These are phyloP conservation scores for Mormyrus lacerda DNA, from an alignment of 2,113 vertebrate genomes.

Conservation along the genomic window DNA sequence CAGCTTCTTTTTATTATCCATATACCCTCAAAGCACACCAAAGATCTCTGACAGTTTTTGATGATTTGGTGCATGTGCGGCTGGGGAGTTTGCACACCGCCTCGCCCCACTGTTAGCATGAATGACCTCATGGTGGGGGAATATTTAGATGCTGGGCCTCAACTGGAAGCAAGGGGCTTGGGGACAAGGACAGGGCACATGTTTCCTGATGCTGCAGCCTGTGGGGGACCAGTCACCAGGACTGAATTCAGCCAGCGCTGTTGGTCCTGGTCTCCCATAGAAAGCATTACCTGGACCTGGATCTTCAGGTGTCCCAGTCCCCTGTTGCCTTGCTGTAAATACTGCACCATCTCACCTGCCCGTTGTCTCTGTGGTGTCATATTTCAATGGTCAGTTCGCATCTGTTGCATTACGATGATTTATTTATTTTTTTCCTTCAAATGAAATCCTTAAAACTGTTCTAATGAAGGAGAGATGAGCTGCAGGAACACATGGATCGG, in stretches of 20 bases:
- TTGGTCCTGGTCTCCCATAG: not conserved
- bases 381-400: constrained; percentile 48
- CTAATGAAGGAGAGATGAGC: constrained; percentile 55
- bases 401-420: constrained; percentile 40
- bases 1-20: constrained; percentile 10
- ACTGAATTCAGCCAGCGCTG: not conserved
- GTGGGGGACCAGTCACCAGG: not conserved
- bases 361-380: constrained; percentile 51
- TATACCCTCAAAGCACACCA: constrained; percentile 46
- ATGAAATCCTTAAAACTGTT: constrained; percentile 43
- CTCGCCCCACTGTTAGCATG: constrained; percentile 21
- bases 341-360: constrained; percentile 33
- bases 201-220: not conserved
- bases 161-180: not conserved
- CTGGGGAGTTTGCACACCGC: constrained; percentile 35
- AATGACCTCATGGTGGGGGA: not conserved
- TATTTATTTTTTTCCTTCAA: constrained; percentile 40
- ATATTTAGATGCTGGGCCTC: not conserved
- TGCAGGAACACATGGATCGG: constrained; percentile 50
- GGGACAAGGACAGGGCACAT: not conserved
- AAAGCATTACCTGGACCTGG: not conserved
- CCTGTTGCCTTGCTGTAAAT: constrained; percentile 8
- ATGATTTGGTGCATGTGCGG: constrained; percentile 39
- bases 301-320: not conserved
- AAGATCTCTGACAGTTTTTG: constrained; percentile 47